These are phyloP conservation scores for Sycophila texana DNA, from an alignment of 2,888 invertebrate species.

Conservation along the genomic window DNA sequence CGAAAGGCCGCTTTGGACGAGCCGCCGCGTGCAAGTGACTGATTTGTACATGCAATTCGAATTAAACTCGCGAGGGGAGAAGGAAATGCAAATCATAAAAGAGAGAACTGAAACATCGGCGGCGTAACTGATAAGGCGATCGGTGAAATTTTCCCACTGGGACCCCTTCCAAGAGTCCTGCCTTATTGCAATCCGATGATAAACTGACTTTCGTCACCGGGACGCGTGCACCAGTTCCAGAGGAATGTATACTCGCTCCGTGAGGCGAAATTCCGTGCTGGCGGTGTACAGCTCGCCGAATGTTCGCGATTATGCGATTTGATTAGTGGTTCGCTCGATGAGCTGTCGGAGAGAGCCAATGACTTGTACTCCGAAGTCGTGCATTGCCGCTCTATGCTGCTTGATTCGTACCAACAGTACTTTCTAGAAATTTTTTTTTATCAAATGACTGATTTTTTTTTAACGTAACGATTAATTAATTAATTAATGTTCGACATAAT, in stretches of 20 bases:
- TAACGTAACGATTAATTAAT: too few relatives aligned
- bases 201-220: constrained; percentile 26
- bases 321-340: too few relatives aligned
- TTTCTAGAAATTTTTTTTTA: too few relatives aligned
- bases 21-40: background rate
- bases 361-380: background rate
- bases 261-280: constrained; percentile 1
- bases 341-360: background rate
- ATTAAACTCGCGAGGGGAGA: background rate
- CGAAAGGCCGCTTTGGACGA: background rate
- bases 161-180: background rate
- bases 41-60: constrained; percentile 16
- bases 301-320: too few relatives aligned
- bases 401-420: too few relatives aligned
- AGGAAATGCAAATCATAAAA: background rate
- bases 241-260: too few relatives aligned
- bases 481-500: too few relatives aligned
- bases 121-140: background rate
- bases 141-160: background rate
- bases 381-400: background rate
- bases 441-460: too few relatives aligned
- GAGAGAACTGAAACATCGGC: background rate
- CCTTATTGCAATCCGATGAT: constrained; percentile 19
- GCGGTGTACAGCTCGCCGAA: too few relatives aligned
- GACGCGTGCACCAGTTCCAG: background rate